Percentiles rank a stretch among this genome's conserved stretches.
phyloP scores from a whole-genome alignment of 2,888 invertebrate genomes.

The Busseola fusca region DNA sequence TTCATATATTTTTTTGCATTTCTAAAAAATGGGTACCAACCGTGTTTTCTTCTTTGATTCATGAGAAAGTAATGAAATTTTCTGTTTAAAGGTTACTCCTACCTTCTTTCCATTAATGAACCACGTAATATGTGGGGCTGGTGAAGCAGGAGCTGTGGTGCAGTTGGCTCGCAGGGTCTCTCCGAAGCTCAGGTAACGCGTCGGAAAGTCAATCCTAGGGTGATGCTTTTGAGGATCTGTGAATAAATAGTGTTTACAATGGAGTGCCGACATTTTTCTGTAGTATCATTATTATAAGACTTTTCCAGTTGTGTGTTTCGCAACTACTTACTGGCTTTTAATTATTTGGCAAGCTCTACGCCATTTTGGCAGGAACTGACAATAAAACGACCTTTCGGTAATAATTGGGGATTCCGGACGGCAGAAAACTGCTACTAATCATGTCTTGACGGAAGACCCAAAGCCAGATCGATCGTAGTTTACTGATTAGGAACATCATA shows the following conservation, averaged over 20 bases:
- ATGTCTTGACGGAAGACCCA: not conserved
- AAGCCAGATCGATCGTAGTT: slow-evolving; percentile 11
- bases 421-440: not conserved
- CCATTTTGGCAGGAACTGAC: not conserved
- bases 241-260: not conserved
- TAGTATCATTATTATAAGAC: no score
- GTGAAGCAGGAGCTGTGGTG: slow-evolving; percentile 92
- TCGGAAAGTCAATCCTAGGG: slow-evolving; percentile 85
- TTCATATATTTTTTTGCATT: not conserved
- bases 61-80: no score
- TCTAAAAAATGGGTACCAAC: not conserved
- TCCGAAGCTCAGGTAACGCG: slow-evolving; percentile 81
- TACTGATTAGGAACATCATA: slow-evolving; percentile 10
- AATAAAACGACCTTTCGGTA: not conserved
- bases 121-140: slow-evolving; percentile 94
- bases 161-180: slow-evolving; percentile 84
- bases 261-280: not conserved
- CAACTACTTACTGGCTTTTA: not conserved
- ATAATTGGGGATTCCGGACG: not conserved
- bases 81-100: slow-evolving; percentile 37
- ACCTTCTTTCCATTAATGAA: slow-evolving; percentile 93
- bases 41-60: not conserved
- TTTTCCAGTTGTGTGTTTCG: not conserved
- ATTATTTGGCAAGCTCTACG: not conserved
- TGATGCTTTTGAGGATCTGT: slow-evolving; percentile 86